Percentiles rank a stretch among this genome's conserved stretches.
Conservation (phyloP, 1,140 invertebrate species). For the Melitaea cinxia region DNA sequence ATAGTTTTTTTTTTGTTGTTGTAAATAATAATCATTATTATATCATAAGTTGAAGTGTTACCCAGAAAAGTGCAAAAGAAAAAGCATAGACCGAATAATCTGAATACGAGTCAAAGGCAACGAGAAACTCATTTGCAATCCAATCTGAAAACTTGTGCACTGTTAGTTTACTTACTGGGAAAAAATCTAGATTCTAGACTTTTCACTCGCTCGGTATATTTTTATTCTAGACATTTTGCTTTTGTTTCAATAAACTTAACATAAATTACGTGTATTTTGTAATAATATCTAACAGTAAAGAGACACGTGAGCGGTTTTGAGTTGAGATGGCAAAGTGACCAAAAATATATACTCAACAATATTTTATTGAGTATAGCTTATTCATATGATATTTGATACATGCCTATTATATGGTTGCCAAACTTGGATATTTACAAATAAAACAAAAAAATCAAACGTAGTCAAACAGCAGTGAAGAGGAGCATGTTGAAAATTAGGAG, state of each 20-base stretch:
- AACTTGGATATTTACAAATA: too few species aligned
- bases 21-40: neutral
- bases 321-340: too few species aligned
- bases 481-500: too few species aligned
- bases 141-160: conserved; percentile 8
- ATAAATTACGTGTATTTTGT: neutral
- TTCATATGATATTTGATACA: too few species aligned
- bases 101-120: conserved; percentile 8
- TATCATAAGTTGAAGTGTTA: neutral
- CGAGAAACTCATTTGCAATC: conserved; percentile 12
- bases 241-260: neutral
- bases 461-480: too few species aligned
- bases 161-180: conserved; percentile 13
- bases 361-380: too few species aligned
- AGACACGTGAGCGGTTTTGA: too few species aligned
- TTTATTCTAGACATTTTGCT: conserved; percentile 2
- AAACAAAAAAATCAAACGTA: too few species aligned
- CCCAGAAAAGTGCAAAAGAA: conserved; percentile 1
- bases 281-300: too few species aligned
- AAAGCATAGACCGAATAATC: conserved; percentile 10
- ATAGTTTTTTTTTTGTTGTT: neutral
- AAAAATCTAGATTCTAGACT: conserved; percentile 13
- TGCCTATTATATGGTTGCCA: too few species aligned
- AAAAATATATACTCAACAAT: too few species aligned
- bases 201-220: neutral